phyloP scores from a whole-genome alignment of 53 echinoderm and acorn worm species.

The Actinopyga echinites region DNA sequence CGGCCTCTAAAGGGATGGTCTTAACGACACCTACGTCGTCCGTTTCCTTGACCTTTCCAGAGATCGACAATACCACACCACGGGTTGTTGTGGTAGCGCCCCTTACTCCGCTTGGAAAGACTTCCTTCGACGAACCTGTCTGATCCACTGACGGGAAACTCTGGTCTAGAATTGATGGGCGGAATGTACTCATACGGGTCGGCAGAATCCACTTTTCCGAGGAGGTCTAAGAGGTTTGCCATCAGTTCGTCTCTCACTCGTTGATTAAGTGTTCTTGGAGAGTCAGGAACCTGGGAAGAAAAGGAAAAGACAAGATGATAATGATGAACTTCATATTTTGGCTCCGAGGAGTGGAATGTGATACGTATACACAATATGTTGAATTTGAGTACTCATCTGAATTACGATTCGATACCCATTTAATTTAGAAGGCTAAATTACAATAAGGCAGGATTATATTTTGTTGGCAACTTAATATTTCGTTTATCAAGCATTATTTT shows the following conservation, averaged over 20 bases:
- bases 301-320: too few relatives aligned
- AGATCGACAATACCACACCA: conserved; percentile 26
- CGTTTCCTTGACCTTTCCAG: conserved; percentile 32
- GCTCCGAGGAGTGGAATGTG: too few relatives aligned
- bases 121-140: conserved; percentile 7
- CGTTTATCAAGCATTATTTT: too few relatives aligned
- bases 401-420: too few relatives aligned
- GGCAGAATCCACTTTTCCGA: conserved; percentile 1
- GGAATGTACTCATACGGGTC: conserved; percentile 28
- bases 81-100: not conserved
- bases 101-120: conserved; percentile 35
- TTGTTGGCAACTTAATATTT: too few relatives aligned
- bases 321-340: too few relatives aligned
- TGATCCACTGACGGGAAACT: not conserved
- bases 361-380: too few relatives aligned
- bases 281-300: too few relatives aligned
- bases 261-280: conserved; percentile 9
- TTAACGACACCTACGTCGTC: conserved; percentile 7
- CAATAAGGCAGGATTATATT: too few relatives aligned
- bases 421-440: too few relatives aligned
- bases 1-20: not conserved
- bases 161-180: conserved; percentile 15
- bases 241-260: conserved; percentile 16
- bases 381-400: too few relatives aligned
- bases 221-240: conserved; percentile 9